Conservation (phyloP, 1,140 invertebrate species). For the Formica selysi region DNA sequence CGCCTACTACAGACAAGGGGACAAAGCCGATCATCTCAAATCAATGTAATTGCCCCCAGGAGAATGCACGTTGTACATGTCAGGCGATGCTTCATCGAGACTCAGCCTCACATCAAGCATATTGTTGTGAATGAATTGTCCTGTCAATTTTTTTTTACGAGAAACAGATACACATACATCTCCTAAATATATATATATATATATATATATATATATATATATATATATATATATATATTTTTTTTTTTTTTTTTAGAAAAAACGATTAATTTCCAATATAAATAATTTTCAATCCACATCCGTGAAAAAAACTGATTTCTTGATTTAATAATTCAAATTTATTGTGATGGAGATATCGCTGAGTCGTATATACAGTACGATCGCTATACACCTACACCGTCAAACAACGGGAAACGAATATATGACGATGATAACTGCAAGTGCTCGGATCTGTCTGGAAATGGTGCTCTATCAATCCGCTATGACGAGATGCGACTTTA, state of each 20-base stretch:
- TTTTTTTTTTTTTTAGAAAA: no score
- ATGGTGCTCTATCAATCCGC: slow-evolving; percentile 34
- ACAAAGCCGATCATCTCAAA: slow-evolving; percentile 55
- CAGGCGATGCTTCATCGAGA: not conserved
- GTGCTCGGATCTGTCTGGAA: slow-evolving; percentile 33
- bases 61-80: slow-evolving; percentile 27
- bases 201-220: no score
- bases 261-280: not conserved
- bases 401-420: not conserved
- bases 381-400: not conserved
- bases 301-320: not conserved
- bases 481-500: slow-evolving; percentile 29
- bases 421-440: slow-evolving; percentile 18
- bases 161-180: not conserved
- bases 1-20: not conserved
- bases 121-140: not conserved
- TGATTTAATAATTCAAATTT: not conserved
- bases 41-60: slow-evolving; percentile 42
- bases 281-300: not conserved
- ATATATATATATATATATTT: no score
- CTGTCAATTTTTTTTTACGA: not conserved
- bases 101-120: not conserved
- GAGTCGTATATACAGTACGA: no score
- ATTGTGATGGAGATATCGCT: not conserved
- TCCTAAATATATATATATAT: no score